These are phyloP conservation scores for Drosophila pallidifrons DNA, from an alignment of 1,140 invertebrate genomes.

Conservation along the genomic window DNA sequence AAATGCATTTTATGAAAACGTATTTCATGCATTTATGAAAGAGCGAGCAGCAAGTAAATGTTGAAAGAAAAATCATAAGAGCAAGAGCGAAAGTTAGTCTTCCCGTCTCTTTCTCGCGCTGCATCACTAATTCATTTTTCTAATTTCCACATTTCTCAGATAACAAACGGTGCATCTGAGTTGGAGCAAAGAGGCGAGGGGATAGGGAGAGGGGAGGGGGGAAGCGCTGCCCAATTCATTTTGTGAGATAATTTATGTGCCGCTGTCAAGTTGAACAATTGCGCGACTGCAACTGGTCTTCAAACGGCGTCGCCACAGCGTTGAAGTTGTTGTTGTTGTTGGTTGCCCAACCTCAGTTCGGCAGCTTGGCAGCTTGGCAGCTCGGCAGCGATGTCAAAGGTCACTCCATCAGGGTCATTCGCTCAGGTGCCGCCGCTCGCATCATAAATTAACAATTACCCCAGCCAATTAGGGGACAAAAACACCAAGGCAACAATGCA, in stretches of 20 bases:
- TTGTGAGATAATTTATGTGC: slow-evolving; percentile 69
- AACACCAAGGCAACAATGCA: slow-evolving; percentile 23
- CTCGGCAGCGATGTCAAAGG: slow-evolving; percentile 22
- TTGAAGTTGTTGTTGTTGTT: background rate
- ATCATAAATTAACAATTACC: slow-evolving; percentile 75
- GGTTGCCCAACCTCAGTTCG: slow-evolving; percentile 1
- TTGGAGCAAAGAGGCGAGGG: background rate
- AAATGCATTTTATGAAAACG: slow-evolving; percentile 50
- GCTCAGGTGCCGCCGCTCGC: slow-evolving; percentile 59
- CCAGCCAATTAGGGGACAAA: slow-evolving; percentile 66
- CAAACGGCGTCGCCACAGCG: slow-evolving; percentile 40
- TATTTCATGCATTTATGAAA: slow-evolving; percentile 56
- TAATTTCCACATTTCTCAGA: slow-evolving; percentile 73
- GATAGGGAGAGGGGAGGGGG: background rate
- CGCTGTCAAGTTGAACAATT: slow-evolving; percentile 72
- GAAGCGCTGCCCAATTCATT: slow-evolving; percentile 63
- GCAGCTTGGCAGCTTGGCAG: background rate
- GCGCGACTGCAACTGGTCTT: slow-evolving; percentile 78
- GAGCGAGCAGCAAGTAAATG: slow-evolving; percentile 39
- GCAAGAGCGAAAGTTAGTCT: slow-evolving; percentile 35
- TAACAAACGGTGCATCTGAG: slow-evolving; percentile 34
- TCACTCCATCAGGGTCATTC: slow-evolving; percentile 27
- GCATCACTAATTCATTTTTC: slow-evolving; percentile 76
- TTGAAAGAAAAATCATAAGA: slow-evolving; percentile 52
- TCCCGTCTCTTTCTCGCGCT: background rate